Conservation (phyloP, 2,113 vertebrate species). For the Ammospiza nelsoni region DNA sequence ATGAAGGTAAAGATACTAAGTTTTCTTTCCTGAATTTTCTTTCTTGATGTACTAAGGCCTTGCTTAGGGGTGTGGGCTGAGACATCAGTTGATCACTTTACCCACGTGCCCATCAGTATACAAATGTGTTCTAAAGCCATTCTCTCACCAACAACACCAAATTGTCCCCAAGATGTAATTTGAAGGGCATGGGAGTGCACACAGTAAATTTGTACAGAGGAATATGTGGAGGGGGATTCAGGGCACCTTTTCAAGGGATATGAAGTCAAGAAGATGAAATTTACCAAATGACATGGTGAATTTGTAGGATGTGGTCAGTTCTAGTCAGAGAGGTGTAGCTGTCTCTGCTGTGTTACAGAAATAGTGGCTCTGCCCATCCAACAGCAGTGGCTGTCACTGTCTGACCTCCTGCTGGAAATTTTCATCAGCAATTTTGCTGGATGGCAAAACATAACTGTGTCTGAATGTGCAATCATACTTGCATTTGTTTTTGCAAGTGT, state of each 20-base stretch:
- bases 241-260: background rate
- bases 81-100: background rate
- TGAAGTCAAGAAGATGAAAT: background rate
- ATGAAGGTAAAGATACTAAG: background rate
- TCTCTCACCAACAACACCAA: background rate
- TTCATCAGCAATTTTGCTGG: background rate
- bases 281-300: background rate
- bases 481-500: slow-evolving; percentile 52
- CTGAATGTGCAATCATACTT: slow-evolving; percentile 36
- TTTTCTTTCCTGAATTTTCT: background rate
- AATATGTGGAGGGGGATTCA: background rate
- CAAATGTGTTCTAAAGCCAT: background rate
- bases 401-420: background rate
- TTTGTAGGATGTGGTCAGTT: background rate
- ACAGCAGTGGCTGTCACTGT: background rate
- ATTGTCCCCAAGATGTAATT: background rate
- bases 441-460: background rate
- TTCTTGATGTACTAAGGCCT: background rate
- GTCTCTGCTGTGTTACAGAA: background rate
- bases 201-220: background rate
- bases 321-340: background rate
- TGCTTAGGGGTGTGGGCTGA: background rate
- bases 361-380: background rate
- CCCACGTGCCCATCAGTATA: accelerated
- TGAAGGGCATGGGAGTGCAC: background rate